Conservation (phyloP, 1,140 invertebrate genomes). For the Neodiprion fabricii region DNA sequence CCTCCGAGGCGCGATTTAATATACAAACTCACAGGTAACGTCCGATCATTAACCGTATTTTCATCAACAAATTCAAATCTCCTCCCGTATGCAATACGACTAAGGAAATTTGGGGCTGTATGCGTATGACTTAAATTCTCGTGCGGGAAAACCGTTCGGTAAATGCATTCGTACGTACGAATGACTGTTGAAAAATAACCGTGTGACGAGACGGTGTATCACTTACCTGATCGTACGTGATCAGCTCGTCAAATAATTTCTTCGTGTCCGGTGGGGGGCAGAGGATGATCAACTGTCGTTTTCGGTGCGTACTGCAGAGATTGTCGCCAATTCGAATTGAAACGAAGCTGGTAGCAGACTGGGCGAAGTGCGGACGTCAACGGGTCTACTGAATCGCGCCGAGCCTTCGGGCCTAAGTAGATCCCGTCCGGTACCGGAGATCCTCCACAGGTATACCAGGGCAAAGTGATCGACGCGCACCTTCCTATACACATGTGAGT, state of each 20-base stretch:
- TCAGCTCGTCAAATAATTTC: background rate
- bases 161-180: too few relatives aligned
- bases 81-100: background rate
- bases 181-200: background rate
- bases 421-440: background rate
- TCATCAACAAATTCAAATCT: too few relatives aligned
- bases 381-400: background rate
- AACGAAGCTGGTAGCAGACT: background rate
- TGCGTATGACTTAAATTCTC: background rate
- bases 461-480: background rate
- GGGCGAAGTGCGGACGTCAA: background rate
- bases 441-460: too few relatives aligned
- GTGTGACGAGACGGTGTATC: background rate
- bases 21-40: background rate
- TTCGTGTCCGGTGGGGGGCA: background rate
- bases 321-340: background rate
- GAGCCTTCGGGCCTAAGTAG: background rate
- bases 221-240: slow-evolving; percentile 2
- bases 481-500: background rate
- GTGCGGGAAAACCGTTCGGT: background rate
- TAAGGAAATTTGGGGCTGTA: too few relatives aligned
- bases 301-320: background rate
- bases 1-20: too few relatives aligned
- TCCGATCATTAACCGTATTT: background rate
- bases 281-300: background rate